Evolutionary conservation across 2,888 invertebrate genomes (phyloP), one percentile per base, ranked within the genome.

Genomic region (Pheosia tremula): DNA sequence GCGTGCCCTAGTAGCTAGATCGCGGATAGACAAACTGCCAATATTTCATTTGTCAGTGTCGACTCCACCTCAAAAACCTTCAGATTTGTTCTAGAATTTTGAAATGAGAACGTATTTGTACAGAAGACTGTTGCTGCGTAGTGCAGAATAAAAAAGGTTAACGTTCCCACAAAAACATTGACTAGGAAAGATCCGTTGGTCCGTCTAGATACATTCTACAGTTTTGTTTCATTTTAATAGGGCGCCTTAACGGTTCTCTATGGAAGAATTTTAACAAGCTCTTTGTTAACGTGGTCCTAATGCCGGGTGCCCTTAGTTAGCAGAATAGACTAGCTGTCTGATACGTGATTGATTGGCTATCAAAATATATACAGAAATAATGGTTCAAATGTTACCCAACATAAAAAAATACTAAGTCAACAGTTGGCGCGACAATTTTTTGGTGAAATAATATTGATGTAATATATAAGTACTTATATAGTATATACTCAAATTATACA

Each of bases 241-340:
- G 86, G 73, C 72, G 68, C 69, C 74, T 75, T 79, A 85, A 81
- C 81, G 80, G 83, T 79, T 74, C 71, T 64, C 66, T 75, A 79
- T 82, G 73, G 79, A 86, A 87, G 91, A 89, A 92, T 91, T 85
- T 91, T 92, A 92, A 92, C 91, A 90, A 92, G 90, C 84, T 75
- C 86, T 88, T 91, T 91, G 89, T 88, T 86, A 80, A 80, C 74
- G 71, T 71, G 70, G 63, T 71, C 79, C 82, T 77, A 69, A 83
- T 77, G 80, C 81, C 80, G 74, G 69, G 66, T 75, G 76, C 68
- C 68, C 68, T 67, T 69, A 70, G 68, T 72, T 66, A 67, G 69
- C 65, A 63, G 64, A 70, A 66, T 69, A 72, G 67, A 72, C 67
- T 62, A 63, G 63, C 68, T 72, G 72, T 68, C 66, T 38, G 59